Percentiles rank a stretch among this genome's conserved stretches.
Evolutionary conservation across 1,140 invertebrate species (phyloP).

Genomic region (Macrocentrus cingulum): DNA sequence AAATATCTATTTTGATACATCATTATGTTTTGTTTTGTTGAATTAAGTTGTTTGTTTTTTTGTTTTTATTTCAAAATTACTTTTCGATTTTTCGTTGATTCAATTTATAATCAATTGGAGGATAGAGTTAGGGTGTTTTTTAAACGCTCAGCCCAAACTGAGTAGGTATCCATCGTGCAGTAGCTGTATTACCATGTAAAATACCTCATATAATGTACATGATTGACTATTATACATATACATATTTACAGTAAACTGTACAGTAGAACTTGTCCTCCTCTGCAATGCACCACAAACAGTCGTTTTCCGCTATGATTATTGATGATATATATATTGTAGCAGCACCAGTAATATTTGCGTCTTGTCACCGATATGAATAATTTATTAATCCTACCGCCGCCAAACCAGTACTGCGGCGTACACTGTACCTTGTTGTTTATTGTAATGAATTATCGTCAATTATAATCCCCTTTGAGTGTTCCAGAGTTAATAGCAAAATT

Average conservation of each 20-base stretch:
- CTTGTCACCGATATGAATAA: constrained; percentile 23
- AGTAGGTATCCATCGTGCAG: constrained; percentile 32
- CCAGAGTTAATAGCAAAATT: constrained; percentile 36
- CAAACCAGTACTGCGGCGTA: constrained; percentile 29
- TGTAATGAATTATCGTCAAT: constrained; percentile 18
- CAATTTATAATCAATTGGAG: constrained; percentile 21
- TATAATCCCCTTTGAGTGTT: constrained; percentile 34
- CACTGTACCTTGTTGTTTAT: constrained; percentile 14
- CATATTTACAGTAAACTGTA: constrained; percentile 25
- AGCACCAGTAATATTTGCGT: constrained; percentile 28
- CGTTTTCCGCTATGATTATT: constrained; percentile 26
- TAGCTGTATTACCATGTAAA: constrained; percentile 26
- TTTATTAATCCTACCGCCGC: constrained; percentile 24
- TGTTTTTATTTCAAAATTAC: too few relatives aligned
- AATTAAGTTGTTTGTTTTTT: too few relatives aligned
- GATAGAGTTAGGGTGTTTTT: background rate
- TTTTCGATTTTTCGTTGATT: constrained; percentile 24
- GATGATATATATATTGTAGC: constrained; percentile 22
- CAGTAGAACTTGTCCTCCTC: constrained; percentile 21
- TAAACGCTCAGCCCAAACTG: constrained; percentile 19
- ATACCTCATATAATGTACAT: constrained; percentile 19
- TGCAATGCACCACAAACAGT: constrained; percentile 23
- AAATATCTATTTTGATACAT: too few relatives aligned
- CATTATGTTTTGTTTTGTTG: too few relatives aligned
- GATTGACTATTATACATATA: constrained; percentile 21